A percentile compares a stretch with the other conserved stretches of the same genome.
phyloP scores from a whole-genome alignment of 2,797 vertebrate genomes.

The Arrhamphus sclerolepis region DNA sequence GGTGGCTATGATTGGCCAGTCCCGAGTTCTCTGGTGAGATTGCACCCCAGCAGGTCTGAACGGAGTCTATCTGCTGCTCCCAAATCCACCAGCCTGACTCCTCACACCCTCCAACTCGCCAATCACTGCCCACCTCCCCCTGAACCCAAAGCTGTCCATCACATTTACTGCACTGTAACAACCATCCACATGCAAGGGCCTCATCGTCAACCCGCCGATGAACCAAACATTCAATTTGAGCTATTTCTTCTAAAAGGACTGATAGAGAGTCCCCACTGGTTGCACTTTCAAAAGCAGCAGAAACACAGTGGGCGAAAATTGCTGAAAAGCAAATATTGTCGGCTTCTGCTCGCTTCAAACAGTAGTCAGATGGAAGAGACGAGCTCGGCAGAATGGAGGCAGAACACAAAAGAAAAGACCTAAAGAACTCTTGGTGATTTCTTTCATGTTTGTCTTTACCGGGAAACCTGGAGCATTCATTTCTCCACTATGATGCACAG shows the following conservation, averaged over 20 bases:
- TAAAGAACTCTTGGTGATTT: conserved; percentile 68
- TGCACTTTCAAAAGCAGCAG: conserved; percentile 66
- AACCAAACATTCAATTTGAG: conserved; percentile 67
- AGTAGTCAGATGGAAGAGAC: conserved; percentile 68
- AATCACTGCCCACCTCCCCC: conserved; percentile 6
- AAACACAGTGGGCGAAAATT: conserved; percentile 66
- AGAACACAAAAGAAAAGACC: conserved; percentile 69
- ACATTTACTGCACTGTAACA: conserved; percentile 39
- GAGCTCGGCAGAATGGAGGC: conserved; percentile 65
- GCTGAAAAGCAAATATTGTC: conserved; percentile 76
- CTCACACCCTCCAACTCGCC: conserved; percentile 30
- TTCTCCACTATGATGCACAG: conserved; percentile 63
- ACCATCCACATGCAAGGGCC: conserved; percentile 42
- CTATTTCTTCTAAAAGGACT: conserved; percentile 58
- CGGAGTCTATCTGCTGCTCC: conserved; percentile 61
- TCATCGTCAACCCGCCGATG: conserved; percentile 36
- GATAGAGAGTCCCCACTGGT: conserved; percentile 66
- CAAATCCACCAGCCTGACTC: conserved; percentile 63
- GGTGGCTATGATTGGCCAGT: conserved; percentile 39
- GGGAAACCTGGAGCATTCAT: conserved; percentile 57
- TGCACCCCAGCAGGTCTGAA: conserved; percentile 68
- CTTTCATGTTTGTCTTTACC: conserved; percentile 76
- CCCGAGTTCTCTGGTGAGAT: conserved; percentile 66
- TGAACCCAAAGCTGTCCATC: conserved; percentile 48
- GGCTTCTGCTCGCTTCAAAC: conserved; percentile 74